A percentile compares a stretch with the other conserved stretches of the same genome.
Conservation (phyloP, 1,140 invertebrate species). For the Maconellicoccus hirsutus region DNA sequence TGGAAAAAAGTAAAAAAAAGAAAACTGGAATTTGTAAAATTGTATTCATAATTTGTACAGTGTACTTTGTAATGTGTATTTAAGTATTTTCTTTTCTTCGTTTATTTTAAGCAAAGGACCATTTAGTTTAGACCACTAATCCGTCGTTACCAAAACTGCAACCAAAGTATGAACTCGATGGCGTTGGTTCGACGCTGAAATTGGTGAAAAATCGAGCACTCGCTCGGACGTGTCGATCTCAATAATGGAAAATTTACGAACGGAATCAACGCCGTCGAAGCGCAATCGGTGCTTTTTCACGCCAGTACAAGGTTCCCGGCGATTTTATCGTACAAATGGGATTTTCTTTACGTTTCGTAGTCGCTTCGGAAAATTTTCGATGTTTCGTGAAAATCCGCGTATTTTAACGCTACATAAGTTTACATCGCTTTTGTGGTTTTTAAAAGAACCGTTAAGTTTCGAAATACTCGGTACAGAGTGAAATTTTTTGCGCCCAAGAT, state of each 20-base stretch:
- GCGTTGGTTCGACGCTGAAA: neutral
- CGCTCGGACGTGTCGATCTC: neutral
- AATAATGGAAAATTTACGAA: neutral
- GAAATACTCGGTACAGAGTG: no score
- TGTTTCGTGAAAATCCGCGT: no score
- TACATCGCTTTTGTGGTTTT: no score
- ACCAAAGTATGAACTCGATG: slow-evolving; percentile 14
- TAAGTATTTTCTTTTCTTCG: neutral
- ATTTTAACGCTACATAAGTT: no score
- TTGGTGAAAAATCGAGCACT: no score
- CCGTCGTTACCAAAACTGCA: slow-evolving; percentile 19
- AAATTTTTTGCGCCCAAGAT: neutral
- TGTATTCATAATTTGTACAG: neutral
- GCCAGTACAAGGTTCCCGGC: no score
- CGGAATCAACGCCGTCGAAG: neutral
- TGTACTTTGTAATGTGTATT: neutral
- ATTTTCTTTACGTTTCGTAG: no score
- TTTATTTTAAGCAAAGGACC: neutral
- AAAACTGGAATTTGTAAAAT: neutral
- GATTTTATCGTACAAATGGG: no score
- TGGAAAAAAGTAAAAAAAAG: neutral
- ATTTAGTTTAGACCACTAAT: slow-evolving; percentile 20
- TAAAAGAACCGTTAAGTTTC: no score
- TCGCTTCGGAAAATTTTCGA: no score
- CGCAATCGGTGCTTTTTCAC: neutral